Percentiles rank a stretch among this genome's conserved stretches.
Conservation (phyloP, 2,113 vertebrate species). For the Helogale parvula region DNA sequence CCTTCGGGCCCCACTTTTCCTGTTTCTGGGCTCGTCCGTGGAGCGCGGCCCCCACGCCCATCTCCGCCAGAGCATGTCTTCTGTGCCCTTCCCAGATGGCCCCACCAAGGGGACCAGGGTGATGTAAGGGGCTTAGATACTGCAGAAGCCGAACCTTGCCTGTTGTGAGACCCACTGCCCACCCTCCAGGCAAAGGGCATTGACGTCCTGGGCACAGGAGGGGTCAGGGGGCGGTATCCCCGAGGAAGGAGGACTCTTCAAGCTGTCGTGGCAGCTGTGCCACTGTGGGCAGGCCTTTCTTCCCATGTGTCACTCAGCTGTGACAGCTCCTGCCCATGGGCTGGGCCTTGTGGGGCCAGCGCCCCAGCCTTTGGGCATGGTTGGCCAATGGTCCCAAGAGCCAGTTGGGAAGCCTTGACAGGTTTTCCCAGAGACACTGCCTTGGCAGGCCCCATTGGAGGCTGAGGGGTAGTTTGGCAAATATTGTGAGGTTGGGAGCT, state of each 20-base stretch:
- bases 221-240: neutral
- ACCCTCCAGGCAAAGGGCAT: neutral
- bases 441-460: neutral
- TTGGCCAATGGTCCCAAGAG: neutral
- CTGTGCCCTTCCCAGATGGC: too few relatives aligned
- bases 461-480: neutral
- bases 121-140: accelerated
- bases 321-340: neutral
- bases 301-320: neutral
- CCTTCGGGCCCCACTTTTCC: neutral
- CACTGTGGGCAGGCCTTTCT: accelerated
- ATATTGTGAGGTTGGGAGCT: neutral
- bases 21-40: neutral
- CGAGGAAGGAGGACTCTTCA: accelerated
- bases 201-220: too few relatives aligned
- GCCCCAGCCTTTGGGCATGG: too few relatives aligned
- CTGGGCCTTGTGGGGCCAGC: neutral
- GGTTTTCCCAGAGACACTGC: neutral
- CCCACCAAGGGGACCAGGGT: neutral
- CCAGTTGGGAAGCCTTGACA: too few relatives aligned
- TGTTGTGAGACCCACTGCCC: neutral
- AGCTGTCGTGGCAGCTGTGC: accelerated
- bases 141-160: neutral
- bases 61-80: accelerated
- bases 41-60: accelerated